Evolutionary conservation across 2,797 vertebrate genomes (phyloP).

Genomic region (Trematomus bernacchii): DNA sequence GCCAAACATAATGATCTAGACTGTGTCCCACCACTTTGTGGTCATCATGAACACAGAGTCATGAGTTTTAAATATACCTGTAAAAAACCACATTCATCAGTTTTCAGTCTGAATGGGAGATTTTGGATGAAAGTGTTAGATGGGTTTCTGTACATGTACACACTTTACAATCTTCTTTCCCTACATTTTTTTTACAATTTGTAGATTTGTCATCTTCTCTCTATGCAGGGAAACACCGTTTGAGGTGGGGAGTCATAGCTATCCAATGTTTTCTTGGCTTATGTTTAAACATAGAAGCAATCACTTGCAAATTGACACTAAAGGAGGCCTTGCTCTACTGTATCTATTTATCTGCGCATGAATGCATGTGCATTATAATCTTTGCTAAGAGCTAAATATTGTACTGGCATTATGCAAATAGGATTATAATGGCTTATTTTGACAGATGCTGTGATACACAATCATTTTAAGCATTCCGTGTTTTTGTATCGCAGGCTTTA

Average conservation of each 20-base stretch:
- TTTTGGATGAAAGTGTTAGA: neutral
- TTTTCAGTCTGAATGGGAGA: neutral
- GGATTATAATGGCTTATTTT: neutral
- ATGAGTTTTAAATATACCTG: neutral
- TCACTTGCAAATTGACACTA: no score
- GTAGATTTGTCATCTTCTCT: no score
- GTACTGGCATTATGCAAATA: conserved; percentile 15
- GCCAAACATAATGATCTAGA: neutral
- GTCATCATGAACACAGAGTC: neutral
- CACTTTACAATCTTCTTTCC: no score
- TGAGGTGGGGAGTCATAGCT: no score
- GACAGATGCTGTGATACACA: neutral
- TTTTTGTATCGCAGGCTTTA: neutral
- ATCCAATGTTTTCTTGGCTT: no score
- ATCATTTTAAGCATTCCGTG: neutral
- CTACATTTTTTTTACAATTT: no score
- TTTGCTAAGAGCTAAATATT: neutral
- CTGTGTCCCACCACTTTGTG: neutral
- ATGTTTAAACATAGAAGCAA: no score
- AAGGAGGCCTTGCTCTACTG: no score
- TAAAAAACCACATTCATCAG: no score
- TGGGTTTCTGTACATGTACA: no score
- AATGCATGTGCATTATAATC: neutral
- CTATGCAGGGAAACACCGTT: no score
- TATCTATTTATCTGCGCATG: no score